Base-by-base conservation (phyloP, 1,140 invertebrate species). In the Latrodectus geometricus region DNA sequence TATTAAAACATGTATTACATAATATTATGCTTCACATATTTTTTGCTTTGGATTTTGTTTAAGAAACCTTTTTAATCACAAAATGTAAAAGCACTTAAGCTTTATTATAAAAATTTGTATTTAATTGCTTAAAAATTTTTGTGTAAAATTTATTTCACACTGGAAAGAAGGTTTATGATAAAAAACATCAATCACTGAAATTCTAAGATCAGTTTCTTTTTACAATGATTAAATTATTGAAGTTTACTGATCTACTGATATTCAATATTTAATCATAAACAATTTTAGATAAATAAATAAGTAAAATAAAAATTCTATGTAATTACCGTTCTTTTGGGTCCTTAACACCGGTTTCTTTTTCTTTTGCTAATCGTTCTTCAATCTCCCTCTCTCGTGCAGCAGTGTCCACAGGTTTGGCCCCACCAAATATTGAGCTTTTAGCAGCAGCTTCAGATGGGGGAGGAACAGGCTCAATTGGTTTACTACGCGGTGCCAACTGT, bases 401-500 rank as follows among this genome's bases (percentile, higher is more conserved):
- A 15, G 97, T 99, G 91, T 99, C 97, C 0, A 99, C 97, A 9
- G 97, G 97, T 91, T 96, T 97, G 49, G 97, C 97, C 35, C 93
- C 95, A 52, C 97, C 97, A 91, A 98, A 98, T 88, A 98, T 97
- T 81, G 95, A 95, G 20, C 91, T 87, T 4, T 93, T 91, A 56
- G 85, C 80, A n/a, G 89, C 87, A 9, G 93, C 90, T 54, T 88
- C 84, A 15, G 88, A 14, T 35, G 88, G 80, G 54, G 92, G 72
- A 9, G 81, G 69, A 20, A 85, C 80, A 35, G 89, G 73, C 84
- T 94, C 93, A 8, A 94, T 87, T 11, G 95, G 95, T 87, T 94
- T 93, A 3, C 95, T 94, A 20, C 96, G 92, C 12, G 95, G 95
- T 81, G 94, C 91, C 61, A 97, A 90, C 74, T 95, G 93, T 87